Conservation (phyloP, 2,797 vertebrate species). For the Phaenicophaeus curvirostris region DNA sequence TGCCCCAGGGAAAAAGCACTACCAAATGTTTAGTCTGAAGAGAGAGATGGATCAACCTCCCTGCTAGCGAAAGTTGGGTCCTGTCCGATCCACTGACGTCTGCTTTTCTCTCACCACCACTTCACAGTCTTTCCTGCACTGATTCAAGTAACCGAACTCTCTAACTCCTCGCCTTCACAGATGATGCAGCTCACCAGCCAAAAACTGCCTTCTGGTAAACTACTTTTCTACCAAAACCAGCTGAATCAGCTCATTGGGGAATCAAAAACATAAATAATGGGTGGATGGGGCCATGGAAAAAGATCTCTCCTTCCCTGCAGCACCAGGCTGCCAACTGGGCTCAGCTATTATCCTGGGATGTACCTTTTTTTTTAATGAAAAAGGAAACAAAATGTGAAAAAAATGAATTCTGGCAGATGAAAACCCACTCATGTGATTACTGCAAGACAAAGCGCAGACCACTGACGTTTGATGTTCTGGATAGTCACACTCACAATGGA, state of each 20-base stretch:
- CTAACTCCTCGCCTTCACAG: not conserved
- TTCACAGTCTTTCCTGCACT: not conserved
- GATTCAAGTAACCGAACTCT: no score
- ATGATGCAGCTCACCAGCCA: not conserved
- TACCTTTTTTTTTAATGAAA: not conserved
- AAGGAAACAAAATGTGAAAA: not conserved
- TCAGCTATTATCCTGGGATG: not conserved
- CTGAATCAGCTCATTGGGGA: not conserved
- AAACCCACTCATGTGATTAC: rapidly evolving
- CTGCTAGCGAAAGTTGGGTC: not conserved
- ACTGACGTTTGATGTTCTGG: rapidly evolving
- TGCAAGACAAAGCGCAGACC: not conserved
- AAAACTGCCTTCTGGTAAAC: not conserved
- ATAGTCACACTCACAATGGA: not conserved
- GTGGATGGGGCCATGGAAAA: not conserved
- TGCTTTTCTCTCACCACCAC: not conserved
- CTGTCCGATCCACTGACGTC: not conserved
- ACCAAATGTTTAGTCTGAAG: not conserved
- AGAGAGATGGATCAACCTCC: not conserved
- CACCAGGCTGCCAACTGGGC: not conserved
- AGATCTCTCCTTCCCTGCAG: not conserved
- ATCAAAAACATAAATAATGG: not conserved
- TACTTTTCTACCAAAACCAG: not conserved
- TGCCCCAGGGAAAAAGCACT: not conserved
- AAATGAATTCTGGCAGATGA: not conserved